Percentiles rank a stretch among this genome's conserved stretches.
Conservation (phyloP, 2,888 invertebrate species). For the Ischnus inquisitorius region DNA sequence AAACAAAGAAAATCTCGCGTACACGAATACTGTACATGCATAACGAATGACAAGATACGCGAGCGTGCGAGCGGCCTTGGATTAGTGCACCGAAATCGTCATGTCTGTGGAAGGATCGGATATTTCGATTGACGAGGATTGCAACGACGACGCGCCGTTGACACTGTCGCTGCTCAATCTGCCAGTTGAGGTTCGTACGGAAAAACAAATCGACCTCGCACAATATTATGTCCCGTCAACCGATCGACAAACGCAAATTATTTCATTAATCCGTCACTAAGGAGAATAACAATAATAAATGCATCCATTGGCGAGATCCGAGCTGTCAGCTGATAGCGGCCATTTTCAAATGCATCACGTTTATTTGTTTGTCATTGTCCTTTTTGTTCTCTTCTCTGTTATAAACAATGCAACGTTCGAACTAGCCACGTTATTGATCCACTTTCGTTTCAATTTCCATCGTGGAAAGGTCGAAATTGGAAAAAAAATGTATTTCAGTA, state of each 20-base stretch:
- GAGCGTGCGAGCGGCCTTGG: slow-evolving; percentile 53
- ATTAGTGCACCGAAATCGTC: slow-evolving; percentile 34
- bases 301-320: slow-evolving; percentile 4
- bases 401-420: not conserved
- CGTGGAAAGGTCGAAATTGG: no score
- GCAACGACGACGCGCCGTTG: slow-evolving; percentile 34
- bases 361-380: slow-evolving; percentile 12
- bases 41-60: slow-evolving; percentile 52
- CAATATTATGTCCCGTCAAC: not conserved
- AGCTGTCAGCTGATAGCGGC: slow-evolving; percentile 62
- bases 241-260: not conserved
- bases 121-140: slow-evolving; percentile 47
- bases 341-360: slow-evolving; percentile 59
- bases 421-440: not conserved
- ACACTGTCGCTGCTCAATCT: slow-evolving; percentile 78
- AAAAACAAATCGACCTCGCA: slow-evolving; percentile 2
- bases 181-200: slow-evolving; percentile 79
- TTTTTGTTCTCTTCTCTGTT: slow-evolving; percentile 2
- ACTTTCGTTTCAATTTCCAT: not conserved
- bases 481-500: no score
- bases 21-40: no score
- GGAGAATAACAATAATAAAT: slow-evolving; percentile 35
- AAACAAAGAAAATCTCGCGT: not conserved
- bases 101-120: slow-evolving; percentile 53
- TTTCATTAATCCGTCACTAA: slow-evolving; percentile 4